Evolutionary conservation across 2,888 invertebrate species (phyloP).

Genomic region (Leucophenga maculata): DNA sequence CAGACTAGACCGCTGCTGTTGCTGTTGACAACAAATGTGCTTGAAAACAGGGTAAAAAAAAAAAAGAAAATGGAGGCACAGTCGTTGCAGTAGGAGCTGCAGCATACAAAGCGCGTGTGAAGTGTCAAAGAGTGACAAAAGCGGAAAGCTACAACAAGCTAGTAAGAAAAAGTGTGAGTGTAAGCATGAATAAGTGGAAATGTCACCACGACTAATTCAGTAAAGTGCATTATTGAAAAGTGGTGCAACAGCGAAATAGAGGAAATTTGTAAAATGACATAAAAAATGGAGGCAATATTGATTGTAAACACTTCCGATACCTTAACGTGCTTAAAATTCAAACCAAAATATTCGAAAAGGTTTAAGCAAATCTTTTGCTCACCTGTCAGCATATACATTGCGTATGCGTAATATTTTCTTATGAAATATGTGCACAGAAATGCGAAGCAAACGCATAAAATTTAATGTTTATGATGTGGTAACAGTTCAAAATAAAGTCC

Average conservation of each 20-base stretch:
- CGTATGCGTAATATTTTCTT: not conserved
- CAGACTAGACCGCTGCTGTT: constrained; percentile 28
- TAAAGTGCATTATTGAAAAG: constrained; percentile 54
- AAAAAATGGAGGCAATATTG: not conserved
- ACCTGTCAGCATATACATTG: not conserved
- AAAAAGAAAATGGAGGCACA: not conserved
- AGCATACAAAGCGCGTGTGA: constrained; percentile 28
- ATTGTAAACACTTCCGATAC: not conserved
- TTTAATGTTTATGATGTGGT: not conserved
- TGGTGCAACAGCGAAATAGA: not conserved
- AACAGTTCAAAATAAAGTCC: too few relatives aligned
- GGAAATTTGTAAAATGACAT: not conserved
- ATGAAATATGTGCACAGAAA: not conserved
- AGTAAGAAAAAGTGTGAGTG: not conserved
- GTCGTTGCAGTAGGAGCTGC: constrained; percentile 37
- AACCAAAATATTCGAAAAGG: not conserved
- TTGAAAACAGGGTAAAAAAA: not conserved
- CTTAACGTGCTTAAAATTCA: not conserved
- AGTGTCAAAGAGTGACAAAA: not conserved
- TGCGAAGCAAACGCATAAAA: not conserved
- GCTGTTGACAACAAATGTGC: constrained; percentile 35
- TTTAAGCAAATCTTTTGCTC: not conserved
- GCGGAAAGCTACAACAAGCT: not conserved
- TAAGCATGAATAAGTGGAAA: constrained; percentile 51
- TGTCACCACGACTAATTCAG: constrained; percentile 61